These are phyloP conservation scores for Thyatira batis DNA, from an alignment of 2,888 invertebrate species.

Conservation along the genomic window DNA sequence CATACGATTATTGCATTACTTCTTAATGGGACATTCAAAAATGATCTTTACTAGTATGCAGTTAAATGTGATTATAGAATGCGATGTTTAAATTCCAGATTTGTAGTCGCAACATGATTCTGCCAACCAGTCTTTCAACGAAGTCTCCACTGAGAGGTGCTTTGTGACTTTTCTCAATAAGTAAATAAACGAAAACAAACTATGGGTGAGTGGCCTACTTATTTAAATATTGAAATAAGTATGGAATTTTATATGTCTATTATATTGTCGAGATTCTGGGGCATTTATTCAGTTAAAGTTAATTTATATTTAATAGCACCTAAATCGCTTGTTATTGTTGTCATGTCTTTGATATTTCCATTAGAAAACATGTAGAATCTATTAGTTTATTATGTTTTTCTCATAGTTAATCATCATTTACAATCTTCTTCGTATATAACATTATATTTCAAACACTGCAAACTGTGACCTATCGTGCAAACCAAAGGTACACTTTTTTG, in stretches of 20 bases:
- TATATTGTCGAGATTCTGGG: not conserved
- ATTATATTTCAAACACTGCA: too few relatives aligned
- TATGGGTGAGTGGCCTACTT: not conserved
- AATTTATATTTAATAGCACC: not conserved
- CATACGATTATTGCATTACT: not conserved
- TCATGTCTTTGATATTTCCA: not conserved
- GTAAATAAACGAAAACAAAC: not conserved
- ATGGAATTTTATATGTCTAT: too few relatives aligned
- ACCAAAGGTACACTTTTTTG: too few relatives aligned
- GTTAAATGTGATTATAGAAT: not conserved
- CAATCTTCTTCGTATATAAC: too few relatives aligned
- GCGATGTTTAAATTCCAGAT: not conserved
- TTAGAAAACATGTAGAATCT: not conserved
- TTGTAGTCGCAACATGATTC: not conserved
- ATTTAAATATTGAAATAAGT: too few relatives aligned
- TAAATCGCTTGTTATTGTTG: not conserved
- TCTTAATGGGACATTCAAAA: not conserved
- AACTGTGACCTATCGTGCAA: too few relatives aligned
- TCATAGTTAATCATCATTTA: too few relatives aligned
- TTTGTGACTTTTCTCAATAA: not conserved
- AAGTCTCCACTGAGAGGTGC: not conserved
- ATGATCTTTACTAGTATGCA: not conserved
- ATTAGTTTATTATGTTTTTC: too few relatives aligned
- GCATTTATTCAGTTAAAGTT: not conserved
- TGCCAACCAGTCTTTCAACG: not conserved